A percentile compares a stretch with the other conserved stretches of the same genome.
Evolutionary conservation across 1,140 invertebrate species (phyloP).

Genomic region (Brachionus rotundiformis): DNA sequence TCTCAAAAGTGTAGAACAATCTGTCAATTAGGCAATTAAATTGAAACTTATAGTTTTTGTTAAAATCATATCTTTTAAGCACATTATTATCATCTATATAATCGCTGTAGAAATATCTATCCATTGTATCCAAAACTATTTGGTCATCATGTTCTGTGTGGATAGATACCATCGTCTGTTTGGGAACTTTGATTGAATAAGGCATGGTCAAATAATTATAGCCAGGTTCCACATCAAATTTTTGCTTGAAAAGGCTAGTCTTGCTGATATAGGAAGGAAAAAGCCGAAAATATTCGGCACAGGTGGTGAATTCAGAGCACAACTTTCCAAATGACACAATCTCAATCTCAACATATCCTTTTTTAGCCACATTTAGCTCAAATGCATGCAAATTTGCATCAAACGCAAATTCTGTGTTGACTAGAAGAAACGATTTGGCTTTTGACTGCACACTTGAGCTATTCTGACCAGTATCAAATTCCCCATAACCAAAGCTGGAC

Average conservation of each 20-base stretch:
- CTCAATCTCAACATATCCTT: neutral
- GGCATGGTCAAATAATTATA: neutral
- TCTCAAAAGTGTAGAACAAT: neutral
- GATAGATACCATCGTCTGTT: neutral
- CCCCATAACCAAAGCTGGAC: too few species aligned
- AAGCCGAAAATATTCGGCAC: neutral
- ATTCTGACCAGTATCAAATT: too few species aligned
- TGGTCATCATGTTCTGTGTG: neutral
- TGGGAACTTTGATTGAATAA: neutral
- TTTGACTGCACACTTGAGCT: neutral
- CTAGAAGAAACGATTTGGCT: neutral
- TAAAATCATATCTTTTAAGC: neutral
- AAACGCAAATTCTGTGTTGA: conserved; percentile 7
- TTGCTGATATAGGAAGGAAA: too few species aligned
- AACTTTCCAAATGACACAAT: neutral
- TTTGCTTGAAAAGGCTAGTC: too few species aligned
- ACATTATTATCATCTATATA: neutral
- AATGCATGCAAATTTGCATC: neutral
- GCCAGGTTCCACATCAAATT: neutral
- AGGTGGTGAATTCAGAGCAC: neutral
- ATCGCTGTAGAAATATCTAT: neutral
- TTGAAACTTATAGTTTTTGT: conserved; percentile 29
- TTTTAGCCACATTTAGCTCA: neutral
- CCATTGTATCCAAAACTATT: neutral
- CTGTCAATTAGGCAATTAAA: conserved; percentile 13